Conservation (phyloP, 2,797 vertebrate genomes). For the Diceros bicornis region DNA sequence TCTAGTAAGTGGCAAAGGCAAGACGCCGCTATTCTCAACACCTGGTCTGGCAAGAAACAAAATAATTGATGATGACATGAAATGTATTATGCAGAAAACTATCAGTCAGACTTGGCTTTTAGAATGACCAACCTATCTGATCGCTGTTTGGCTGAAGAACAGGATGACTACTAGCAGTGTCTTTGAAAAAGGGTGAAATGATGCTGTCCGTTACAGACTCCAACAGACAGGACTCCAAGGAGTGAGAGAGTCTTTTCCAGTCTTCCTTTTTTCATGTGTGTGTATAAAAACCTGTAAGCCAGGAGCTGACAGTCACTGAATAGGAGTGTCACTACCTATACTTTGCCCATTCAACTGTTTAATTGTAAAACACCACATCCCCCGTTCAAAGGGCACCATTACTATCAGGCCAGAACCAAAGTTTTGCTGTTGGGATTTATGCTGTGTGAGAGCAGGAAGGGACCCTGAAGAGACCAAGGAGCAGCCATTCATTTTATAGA, state of each 20-base stretch:
- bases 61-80: background rate
- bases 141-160: background rate
- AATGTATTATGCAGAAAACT: background rate
- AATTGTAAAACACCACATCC: background rate
- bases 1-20: background rate
- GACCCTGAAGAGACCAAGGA: background rate
- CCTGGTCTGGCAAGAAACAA: background rate
- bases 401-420: background rate
- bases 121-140: background rate
- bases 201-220: background rate
- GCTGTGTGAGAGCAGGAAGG: background rate
- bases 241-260: background rate
- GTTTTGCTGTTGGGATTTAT: background rate
- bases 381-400: background rate
- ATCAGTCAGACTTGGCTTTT: background rate
- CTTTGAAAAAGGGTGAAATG: background rate
- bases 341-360: background rate
- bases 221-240: background rate
- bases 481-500: background rate
- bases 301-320: background rate
- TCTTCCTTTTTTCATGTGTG: background rate
- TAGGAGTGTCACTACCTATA: background rate
- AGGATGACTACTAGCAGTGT: background rate
- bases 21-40: background rate
- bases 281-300: background rate